These are phyloP conservation scores for Antechinus flavipes DNA, from an alignment of 2,113 vertebrate species.

Conservation along the genomic window DNA sequence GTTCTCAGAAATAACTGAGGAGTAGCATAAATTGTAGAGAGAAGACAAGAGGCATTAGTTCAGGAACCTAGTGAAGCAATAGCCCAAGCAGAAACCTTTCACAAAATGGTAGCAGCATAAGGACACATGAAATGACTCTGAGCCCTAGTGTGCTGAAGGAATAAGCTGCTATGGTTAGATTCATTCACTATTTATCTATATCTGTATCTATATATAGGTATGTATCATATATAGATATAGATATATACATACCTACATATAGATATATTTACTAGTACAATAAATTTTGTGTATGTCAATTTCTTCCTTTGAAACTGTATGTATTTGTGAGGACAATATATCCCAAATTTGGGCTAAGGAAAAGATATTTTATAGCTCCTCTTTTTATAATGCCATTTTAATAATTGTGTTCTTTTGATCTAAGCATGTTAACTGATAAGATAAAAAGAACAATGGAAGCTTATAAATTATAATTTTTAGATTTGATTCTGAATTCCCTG, in stretches of 20 bases:
- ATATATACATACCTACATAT: too few species aligned
- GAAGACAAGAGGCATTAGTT: not conserved
- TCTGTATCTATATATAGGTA: too few species aligned
- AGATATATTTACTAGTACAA: not conserved
- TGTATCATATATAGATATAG: too few species aligned
- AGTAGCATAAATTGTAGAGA: not conserved
- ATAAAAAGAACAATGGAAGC: not conserved
- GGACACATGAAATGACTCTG: not conserved
- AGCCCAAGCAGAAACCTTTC: not conserved
- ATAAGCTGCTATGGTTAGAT: not conserved
- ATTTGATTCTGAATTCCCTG: not conserved
- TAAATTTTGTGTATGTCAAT: not conserved
- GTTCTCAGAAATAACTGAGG: not conserved
- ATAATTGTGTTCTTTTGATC: not conserved
- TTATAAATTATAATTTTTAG: not conserved
- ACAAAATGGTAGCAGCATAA: not conserved
- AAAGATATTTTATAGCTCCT: not conserved
- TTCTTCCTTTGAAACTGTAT: not conserved
- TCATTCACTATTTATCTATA: not conserved
- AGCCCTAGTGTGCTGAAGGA: not conserved
- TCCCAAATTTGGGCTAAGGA: not conserved
- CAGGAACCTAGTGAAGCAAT: not conserved
- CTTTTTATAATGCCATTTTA: not conserved
- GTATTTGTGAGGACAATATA: not conserved
- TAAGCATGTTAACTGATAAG: not conserved